Evolutionary conservation across 1,140 invertebrate genomes (phyloP).

Genomic region (Bombus sibiricus): DNA sequence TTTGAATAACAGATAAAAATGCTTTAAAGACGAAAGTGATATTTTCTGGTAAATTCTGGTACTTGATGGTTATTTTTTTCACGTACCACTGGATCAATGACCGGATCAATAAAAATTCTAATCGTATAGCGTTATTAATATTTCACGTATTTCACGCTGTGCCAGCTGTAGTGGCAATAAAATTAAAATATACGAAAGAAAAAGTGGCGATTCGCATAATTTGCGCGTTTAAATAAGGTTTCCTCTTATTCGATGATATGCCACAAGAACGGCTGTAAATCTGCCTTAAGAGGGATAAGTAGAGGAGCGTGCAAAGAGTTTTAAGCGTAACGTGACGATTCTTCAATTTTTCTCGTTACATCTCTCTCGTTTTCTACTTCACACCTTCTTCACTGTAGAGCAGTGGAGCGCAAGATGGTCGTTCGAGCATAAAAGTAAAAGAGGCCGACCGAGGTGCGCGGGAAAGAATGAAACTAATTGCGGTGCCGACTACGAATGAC

Average conservation of each 20-base stretch:
- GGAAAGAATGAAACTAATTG: slow-evolving; percentile 79
- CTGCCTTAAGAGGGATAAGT: not conserved
- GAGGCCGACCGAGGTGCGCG: slow-evolving; percentile 45
- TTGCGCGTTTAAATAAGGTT: not conserved
- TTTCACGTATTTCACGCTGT: too few relatives aligned
- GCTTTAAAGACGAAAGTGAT: too few relatives aligned
- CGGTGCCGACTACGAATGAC: slow-evolving; percentile 55
- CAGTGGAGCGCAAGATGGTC: slow-evolving; percentile 18
- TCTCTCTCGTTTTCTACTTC: slow-evolving; percentile 48
- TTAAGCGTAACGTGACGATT: slow-evolving; percentile 54
- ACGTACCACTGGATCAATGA: too few relatives aligned
- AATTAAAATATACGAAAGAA: not conserved
- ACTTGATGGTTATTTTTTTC: too few relatives aligned
- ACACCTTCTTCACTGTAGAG: slow-evolving; percentile 21
- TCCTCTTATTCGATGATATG: not conserved
- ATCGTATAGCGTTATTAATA: too few relatives aligned
- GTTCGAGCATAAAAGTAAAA: slow-evolving; percentile 42
- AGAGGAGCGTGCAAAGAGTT: slow-evolving; percentile 2
- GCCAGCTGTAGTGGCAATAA: not conserved
- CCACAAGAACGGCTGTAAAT: not conserved
- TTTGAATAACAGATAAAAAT: too few relatives aligned
- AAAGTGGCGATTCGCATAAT: not conserved
- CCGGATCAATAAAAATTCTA: too few relatives aligned
- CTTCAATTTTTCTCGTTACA: slow-evolving; percentile 68
- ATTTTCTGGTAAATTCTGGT: too few relatives aligned